Evolutionary conservation across 2,797 vertebrate genomes (phyloP).

Genomic region (Hemibagrus guttatus): DNA sequence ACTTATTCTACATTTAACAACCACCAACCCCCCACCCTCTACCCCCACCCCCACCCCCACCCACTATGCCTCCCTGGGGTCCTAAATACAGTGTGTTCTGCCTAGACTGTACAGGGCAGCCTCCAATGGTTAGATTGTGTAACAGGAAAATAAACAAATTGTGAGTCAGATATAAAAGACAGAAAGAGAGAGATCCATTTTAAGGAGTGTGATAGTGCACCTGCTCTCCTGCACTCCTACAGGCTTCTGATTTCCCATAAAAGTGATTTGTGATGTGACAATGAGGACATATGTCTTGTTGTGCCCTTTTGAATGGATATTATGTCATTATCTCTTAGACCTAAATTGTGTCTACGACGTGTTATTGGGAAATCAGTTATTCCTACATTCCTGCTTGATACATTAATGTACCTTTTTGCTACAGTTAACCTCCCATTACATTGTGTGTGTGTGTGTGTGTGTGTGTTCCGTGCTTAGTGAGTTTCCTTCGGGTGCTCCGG

Average conservation of each 20-base stretch:
- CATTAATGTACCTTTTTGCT: background rate
- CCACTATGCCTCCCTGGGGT: background rate
- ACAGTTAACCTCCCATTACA: conserved; percentile 17
- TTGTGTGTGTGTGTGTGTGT: background rate
- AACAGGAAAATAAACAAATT: conserved; percentile 43
- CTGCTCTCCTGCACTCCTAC: conserved; percentile 3
- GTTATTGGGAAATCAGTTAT: conserved; percentile 16
- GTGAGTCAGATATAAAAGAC: conserved; percentile 43
- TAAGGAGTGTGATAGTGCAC: conserved; percentile 4
- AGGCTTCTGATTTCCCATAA: conserved; percentile 1
- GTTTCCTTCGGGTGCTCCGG: too few relatives aligned
- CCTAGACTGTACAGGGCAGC: background rate
- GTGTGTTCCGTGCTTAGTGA: too few relatives aligned
- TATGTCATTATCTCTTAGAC: conserved; percentile 28
- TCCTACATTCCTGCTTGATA: background rate
- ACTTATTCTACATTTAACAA: background rate
- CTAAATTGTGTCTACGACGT: conserved; percentile 22
- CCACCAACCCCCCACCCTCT: background rate
- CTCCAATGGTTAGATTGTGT: conserved; percentile 20
- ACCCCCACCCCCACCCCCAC: background rate
- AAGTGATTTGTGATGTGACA: conserved; percentile 24
- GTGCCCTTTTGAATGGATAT: conserved; percentile 23
- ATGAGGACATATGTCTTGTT: background rate
- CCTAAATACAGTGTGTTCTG: background rate
- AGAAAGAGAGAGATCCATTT: conserved; percentile 24